Conservation (phyloP, 2,888 invertebrate genomes). For the Conistra vaccinii region DNA sequence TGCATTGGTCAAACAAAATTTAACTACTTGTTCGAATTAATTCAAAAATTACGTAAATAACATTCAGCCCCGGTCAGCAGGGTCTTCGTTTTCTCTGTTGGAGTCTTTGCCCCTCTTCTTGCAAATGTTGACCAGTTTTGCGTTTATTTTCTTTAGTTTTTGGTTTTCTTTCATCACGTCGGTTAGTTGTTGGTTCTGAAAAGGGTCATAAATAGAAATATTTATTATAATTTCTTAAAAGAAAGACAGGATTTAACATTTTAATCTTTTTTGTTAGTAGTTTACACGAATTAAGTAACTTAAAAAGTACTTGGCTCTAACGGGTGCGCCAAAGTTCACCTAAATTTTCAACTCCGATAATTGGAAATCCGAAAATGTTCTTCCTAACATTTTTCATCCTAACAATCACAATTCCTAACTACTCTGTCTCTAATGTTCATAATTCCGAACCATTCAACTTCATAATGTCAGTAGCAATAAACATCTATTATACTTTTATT, state of each 20-base stretch:
- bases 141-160: conserved; percentile 87
- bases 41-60: conserved; percentile 13
- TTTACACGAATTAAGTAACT: not conserved
- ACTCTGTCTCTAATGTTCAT: too few species aligned
- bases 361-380: too few species aligned
- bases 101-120: conserved; percentile 84
- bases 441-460: too few species aligned
- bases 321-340: too few species aligned
- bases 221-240: conserved; percentile 47
- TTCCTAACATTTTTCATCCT: too few species aligned
- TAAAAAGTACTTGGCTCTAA: not conserved
- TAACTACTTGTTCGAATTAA: conserved; percentile 26
- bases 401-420: too few species aligned
- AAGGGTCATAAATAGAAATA: not conserved
- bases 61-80: conserved; percentile 71
- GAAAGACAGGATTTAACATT: not conserved
- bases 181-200: conserved; percentile 87
- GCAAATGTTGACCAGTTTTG: conserved; percentile 85
- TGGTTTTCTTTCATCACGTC: conserved; percentile 88
- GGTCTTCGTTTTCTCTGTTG: conserved; percentile 82
- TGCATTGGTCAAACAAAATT: conserved; percentile 44
- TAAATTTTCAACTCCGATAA: too few species aligned
- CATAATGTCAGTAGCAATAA: too few species aligned
- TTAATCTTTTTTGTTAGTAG: not conserved
- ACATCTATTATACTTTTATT: too few species aligned